Evolutionary conservation across 2,797 vertebrate species (phyloP).

Genomic region (Falco concolor): DNA sequence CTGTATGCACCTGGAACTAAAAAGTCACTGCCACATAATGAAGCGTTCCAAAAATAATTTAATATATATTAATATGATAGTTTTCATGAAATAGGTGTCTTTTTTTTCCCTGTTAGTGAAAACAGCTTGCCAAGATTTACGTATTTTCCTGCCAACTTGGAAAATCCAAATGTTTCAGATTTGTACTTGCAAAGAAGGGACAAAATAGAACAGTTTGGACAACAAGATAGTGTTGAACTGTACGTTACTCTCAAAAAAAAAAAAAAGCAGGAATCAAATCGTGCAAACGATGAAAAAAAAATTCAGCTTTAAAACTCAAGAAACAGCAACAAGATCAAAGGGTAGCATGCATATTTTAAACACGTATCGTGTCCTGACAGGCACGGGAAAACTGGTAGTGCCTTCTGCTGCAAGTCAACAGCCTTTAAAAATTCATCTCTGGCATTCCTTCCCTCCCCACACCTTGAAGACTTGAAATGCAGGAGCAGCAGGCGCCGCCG

Average conservation of each 20-base stretch:
- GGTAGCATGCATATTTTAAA: neutral
- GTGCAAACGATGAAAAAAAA: neutral
- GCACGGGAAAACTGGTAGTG: fast-evolving
- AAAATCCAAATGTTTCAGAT: neutral
- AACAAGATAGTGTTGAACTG: neutral
- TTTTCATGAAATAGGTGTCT: neutral
- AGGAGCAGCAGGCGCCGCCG: fast-evolving
- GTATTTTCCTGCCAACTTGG: neutral
- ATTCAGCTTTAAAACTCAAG: neutral
- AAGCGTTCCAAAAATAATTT: neutral
- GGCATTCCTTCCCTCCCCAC: neutral
- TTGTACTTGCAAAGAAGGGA: neutral
- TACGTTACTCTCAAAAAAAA: neutral
- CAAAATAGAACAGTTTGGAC: neutral
- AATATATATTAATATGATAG: slow-evolving; percentile 36
- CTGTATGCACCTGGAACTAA: neutral
- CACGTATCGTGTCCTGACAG: neutral
- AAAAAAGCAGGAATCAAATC: neutral
- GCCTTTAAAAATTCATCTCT: neutral
- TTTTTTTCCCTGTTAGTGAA: neutral
- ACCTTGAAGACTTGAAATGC: neutral
- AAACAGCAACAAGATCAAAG: neutral
- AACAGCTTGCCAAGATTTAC: neutral
- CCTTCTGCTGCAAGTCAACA: neutral
- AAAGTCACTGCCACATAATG: neutral